Evolutionary conservation across 2,113 vertebrate species (phyloP).

Genomic region (Gnathonemus echidnorhynchus): DNA sequence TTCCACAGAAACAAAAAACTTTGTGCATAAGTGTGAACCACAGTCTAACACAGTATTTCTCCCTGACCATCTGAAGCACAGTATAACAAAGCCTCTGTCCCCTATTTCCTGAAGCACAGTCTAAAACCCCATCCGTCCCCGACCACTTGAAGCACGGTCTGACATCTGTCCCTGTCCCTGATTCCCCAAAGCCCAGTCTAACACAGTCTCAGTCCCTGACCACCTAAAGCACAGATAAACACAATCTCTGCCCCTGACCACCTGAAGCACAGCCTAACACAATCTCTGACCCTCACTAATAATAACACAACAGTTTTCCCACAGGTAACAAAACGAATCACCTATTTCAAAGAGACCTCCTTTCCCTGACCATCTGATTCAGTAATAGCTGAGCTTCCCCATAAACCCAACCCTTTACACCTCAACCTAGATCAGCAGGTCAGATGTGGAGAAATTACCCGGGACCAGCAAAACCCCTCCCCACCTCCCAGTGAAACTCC

Average conservation of each 20-base stretch:
- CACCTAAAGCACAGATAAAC: not conserved
- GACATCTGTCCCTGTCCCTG: not conserved
- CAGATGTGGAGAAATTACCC: not conserved
- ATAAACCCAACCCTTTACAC: not conserved
- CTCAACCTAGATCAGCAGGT: not conserved
- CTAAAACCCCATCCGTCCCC: not conserved
- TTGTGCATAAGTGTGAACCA: not conserved
- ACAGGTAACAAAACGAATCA: not conserved
- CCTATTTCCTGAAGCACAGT: not conserved
- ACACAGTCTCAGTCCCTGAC: not conserved
- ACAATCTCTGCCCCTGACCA: not conserved
- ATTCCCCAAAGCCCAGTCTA: not conserved
- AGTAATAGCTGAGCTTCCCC: not conserved
- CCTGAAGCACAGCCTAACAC: not conserved
- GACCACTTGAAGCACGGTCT: not conserved
- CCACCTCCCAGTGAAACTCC: not conserved
- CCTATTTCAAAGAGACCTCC: not conserved
- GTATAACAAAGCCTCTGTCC: not conserved
- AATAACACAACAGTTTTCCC: not conserved
- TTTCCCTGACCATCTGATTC: not conserved
- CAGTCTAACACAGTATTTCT: not conserved
- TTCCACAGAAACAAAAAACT: not conserved
- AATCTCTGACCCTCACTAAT: not conserved
- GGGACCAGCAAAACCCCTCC: not conserved
- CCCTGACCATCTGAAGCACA: not conserved